phyloP scores from a whole-genome alignment of 2,113 vertebrate genomes.

The Regulus satrapa region DNA sequence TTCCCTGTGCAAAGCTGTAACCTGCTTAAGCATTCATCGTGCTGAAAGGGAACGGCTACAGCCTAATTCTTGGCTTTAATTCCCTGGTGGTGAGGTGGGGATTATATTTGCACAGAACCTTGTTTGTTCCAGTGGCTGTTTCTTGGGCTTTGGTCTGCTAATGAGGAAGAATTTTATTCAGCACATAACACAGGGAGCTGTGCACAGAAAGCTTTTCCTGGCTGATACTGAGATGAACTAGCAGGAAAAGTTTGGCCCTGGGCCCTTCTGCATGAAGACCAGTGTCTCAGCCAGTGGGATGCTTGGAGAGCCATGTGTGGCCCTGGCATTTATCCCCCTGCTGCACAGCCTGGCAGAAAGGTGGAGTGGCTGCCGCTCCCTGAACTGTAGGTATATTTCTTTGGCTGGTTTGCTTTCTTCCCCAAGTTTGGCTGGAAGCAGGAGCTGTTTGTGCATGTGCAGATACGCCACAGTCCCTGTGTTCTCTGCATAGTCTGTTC shows the following conservation, averaged over 20 bases:
- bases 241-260: background rate
- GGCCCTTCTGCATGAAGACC: background rate
- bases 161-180: constrained; percentile 3
- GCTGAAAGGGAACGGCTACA: background rate
- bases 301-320: background rate
- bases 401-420: background rate
- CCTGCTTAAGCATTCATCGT: constrained; percentile 20
- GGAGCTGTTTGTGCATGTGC: background rate
- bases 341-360: background rate
- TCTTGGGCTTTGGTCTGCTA: background rate
- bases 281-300: background rate
- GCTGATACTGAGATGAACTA: background rate
- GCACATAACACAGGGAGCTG: background rate
- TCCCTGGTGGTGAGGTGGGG: background rate
- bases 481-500: background rate
- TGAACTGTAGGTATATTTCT: background rate
- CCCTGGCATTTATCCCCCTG: background rate
- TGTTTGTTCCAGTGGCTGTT: constrained; percentile 6
- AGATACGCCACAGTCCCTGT: rapidly evolving
- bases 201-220: background rate
- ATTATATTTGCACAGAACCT: constrained; percentile 45
- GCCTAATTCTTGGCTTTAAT: constrained; percentile 45
- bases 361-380: background rate
- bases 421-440: background rate
- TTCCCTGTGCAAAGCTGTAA: background rate